Percentiles rank a stretch among this genome's conserved stretches.
These are phyloP conservation scores for Elachura formosa DNA, from an alignment of 2,113 vertebrate genomes.

Conservation along the genomic window DNA sequence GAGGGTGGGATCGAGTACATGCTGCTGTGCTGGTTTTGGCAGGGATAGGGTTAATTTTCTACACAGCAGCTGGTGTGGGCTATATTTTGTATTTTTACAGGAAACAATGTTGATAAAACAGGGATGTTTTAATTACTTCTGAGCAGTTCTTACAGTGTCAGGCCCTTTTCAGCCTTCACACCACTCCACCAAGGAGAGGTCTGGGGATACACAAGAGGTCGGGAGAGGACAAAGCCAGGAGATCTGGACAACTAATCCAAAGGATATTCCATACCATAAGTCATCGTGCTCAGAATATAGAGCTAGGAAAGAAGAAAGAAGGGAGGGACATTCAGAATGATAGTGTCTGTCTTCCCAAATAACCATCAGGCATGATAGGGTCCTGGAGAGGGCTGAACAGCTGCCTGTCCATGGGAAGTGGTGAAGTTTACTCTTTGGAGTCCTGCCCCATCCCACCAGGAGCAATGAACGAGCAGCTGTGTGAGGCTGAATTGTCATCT, in stretches of 20 bases:
- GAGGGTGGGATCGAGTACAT: rapidly evolving
- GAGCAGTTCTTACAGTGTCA: not conserved
- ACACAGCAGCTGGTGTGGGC: not conserved
- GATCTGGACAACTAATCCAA: not conserved
- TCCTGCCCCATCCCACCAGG: not conserved
- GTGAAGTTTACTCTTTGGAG: not conserved
- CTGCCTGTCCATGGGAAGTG: not conserved
- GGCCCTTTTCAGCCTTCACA: not conserved
- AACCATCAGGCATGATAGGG: not conserved
- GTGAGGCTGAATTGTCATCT: not conserved
- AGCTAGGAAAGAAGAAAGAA: not conserved
- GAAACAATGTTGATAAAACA: not conserved
- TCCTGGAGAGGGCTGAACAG: not conserved
- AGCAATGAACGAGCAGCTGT: not conserved
- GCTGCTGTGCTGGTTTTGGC: not conserved
- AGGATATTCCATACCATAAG: not conserved
- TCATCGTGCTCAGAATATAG: not conserved
- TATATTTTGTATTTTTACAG: not conserved
- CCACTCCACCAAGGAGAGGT: too few relatives aligned
- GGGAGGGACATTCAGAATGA: rapidly evolving
- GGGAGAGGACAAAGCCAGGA: not conserved
- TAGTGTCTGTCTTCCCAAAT: not conserved
- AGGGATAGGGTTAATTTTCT: not conserved
- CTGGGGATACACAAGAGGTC: not conserved
- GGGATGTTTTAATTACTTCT: not conserved